Evolutionary conservation across 2,113 vertebrate species (phyloP).

Genomic region (Trichechus manatus): DNA sequence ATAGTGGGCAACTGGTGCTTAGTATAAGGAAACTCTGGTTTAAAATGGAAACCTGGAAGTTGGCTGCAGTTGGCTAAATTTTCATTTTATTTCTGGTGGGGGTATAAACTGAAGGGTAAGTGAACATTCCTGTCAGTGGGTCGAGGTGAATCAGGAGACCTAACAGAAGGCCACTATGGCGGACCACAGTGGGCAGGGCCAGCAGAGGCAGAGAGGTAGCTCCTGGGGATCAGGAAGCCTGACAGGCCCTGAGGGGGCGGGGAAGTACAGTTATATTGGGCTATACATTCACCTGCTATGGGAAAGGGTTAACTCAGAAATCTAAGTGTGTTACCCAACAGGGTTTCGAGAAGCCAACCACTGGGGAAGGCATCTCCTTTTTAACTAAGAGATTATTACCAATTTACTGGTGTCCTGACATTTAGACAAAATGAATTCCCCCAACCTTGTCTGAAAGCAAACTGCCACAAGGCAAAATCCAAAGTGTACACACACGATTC

Average conservation of each 20-base stretch:
- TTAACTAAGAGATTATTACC: background rate
- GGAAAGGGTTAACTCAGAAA: background rate
- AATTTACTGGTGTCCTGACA: background rate
- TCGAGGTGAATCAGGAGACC: background rate
- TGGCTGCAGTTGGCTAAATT: background rate
- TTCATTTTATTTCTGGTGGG: background rate
- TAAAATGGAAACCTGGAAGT: background rate
- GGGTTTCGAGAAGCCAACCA: background rate
- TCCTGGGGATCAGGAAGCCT: background rate
- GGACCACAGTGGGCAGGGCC: background rate
- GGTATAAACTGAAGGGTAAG: background rate
- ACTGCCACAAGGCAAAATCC: background rate
- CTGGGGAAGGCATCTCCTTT: background rate
- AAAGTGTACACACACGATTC: rapidly evolving
- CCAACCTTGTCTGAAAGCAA: background rate
- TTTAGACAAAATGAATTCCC: background rate
- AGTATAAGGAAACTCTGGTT: background rate
- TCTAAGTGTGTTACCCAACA: background rate
- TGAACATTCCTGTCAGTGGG: background rate
- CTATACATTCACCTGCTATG: background rate
- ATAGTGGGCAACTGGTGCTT: background rate
- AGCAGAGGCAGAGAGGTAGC: rapidly evolving
- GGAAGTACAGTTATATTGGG: rapidly evolving
- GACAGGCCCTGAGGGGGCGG: background rate
- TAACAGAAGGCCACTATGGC: background rate